These are phyloP conservation scores for Arnoldichthys spilopterus DNA, from an alignment of 2,797 vertebrate species.

Conservation along the genomic window DNA sequence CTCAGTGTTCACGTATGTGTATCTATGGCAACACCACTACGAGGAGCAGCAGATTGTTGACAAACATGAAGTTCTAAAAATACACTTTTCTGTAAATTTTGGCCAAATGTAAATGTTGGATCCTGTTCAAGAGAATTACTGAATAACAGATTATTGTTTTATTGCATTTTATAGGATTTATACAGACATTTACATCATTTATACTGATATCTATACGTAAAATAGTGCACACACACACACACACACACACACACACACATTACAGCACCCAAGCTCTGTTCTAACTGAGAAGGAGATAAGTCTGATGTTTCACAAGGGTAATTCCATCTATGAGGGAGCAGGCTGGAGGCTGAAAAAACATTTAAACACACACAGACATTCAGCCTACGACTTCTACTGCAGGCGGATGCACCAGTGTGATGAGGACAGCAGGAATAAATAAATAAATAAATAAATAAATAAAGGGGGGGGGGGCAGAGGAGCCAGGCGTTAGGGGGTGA, in stretches of 20 bases:
- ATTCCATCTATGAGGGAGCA: background rate
- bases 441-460: too few relatives aligned
- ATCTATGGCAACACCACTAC: too few relatives aligned
- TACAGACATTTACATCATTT: background rate
- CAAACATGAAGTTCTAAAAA: too few relatives aligned
- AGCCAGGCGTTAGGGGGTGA: conserved; percentile 62
- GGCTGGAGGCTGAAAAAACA: conserved; percentile 8
- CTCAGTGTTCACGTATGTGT: too few relatives aligned
- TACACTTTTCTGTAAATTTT: too few relatives aligned
- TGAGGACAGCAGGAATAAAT: background rate
- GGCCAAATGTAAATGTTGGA: too few relatives aligned
- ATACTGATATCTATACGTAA: too few relatives aligned
- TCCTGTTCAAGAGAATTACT: too few relatives aligned
- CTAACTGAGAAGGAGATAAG: background rate
- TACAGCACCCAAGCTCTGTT: conserved; percentile 1
- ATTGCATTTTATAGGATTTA: too few relatives aligned
- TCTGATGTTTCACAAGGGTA: conserved; percentile 8
- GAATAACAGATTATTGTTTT: too few relatives aligned
- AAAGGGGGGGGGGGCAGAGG: conserved; percentile 45
- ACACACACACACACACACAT: background rate
- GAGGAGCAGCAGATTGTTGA: too few relatives aligned
- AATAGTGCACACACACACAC: background rate
- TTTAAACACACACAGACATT: conserved; percentile 17
- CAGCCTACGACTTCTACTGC: conserved; percentile 23
- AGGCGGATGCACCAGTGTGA: conserved; percentile 22